phyloP scores from a whole-genome alignment of 2,797 vertebrate species.

The Enteromius treurensis region DNA sequence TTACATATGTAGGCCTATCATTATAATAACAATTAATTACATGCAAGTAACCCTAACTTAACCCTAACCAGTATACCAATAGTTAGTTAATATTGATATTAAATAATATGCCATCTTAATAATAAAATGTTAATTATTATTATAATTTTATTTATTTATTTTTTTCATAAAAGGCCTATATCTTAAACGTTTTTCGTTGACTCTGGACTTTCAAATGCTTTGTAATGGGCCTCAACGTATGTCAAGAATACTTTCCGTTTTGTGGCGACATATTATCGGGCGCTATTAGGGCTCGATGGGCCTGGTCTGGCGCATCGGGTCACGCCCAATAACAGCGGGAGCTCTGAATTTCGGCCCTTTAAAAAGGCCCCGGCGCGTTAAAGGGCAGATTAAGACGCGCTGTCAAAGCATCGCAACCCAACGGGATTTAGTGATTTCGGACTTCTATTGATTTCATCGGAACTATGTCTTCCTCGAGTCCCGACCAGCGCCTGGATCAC shows the following conservation, averaged over 20 bases:
- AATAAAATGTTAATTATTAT: background rate
- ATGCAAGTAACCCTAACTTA: background rate
- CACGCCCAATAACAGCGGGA: slow-evolving; percentile 73
- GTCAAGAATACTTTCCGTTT: slow-evolving; percentile 28
- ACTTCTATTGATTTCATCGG: slow-evolving; percentile 29
- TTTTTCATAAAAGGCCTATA: background rate
- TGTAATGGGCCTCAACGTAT: background rate
- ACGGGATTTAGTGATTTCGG: slow-evolving; percentile 27
- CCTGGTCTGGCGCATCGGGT: slow-evolving; percentile 54
- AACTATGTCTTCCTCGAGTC: slow-evolving; percentile 75
- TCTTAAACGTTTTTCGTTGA: slow-evolving; percentile 18
- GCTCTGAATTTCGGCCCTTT: slow-evolving; percentile 72
- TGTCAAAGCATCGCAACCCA: slow-evolving; percentile 43
- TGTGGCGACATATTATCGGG: slow-evolving; percentile 38
- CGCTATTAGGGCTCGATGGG: slow-evolving; percentile 47
- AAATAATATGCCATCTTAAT: background rate
- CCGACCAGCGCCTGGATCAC: slow-evolving; percentile 82
- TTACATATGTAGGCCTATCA: background rate
- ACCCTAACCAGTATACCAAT: background rate
- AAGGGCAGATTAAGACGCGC: slow-evolving; percentile 53
- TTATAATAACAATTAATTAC: background rate
- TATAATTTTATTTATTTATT: background rate
- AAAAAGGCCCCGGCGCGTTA: slow-evolving; percentile 55
- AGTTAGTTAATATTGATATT: background rate
- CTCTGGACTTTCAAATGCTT: background rate